These are phyloP conservation scores for Drosophila tanythrix DNA, from an alignment of 2,888 invertebrate species.

Conservation along the genomic window DNA sequence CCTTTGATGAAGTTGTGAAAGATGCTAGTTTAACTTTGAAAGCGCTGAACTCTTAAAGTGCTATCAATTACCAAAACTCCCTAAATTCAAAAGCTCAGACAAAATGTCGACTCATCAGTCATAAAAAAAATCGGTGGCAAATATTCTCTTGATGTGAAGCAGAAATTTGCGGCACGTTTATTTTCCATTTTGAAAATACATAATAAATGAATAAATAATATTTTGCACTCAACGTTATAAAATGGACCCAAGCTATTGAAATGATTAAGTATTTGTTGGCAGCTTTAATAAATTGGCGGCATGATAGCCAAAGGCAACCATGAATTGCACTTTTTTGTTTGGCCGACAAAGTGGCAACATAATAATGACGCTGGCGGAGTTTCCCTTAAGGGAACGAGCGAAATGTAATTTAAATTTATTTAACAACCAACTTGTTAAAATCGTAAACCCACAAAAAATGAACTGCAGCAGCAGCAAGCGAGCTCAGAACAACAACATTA, in stretches of 20 bases:
- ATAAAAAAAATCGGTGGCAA: constrained; percentile 31
- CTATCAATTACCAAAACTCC: constrained; percentile 34
- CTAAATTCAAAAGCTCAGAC: not conserved
- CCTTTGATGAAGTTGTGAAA: not conserved
- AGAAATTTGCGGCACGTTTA: constrained; percentile 19
- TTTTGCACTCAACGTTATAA: constrained; percentile 23
- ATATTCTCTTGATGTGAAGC: constrained; percentile 35
- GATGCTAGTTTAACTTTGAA: constrained; percentile 6
- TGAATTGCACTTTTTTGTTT: constrained; percentile 46
- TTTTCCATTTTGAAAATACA: not conserved
- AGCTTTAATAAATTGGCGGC: constrained; percentile 64
- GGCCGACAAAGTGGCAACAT: constrained; percentile 22
- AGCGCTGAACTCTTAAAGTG: constrained; percentile 9
- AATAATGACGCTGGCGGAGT: constrained; percentile 57
- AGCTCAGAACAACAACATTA: constrained; percentile 65
- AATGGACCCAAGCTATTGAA: constrained; percentile 31
- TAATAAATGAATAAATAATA: constrained; percentile 13
- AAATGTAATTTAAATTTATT: constrained; percentile 79
- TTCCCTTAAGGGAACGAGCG: constrained; percentile 48
- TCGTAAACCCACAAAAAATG: constrained; percentile 53
- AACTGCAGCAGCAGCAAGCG: constrained; percentile 53
- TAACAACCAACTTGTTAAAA: constrained; percentile 78
- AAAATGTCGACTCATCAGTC: constrained; percentile 31
- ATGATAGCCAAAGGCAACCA: constrained; percentile 24
- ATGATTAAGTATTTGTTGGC: constrained; percentile 68